Conservation (phyloP, 1,140 invertebrate species). For the Drosophila pandora region DNA sequence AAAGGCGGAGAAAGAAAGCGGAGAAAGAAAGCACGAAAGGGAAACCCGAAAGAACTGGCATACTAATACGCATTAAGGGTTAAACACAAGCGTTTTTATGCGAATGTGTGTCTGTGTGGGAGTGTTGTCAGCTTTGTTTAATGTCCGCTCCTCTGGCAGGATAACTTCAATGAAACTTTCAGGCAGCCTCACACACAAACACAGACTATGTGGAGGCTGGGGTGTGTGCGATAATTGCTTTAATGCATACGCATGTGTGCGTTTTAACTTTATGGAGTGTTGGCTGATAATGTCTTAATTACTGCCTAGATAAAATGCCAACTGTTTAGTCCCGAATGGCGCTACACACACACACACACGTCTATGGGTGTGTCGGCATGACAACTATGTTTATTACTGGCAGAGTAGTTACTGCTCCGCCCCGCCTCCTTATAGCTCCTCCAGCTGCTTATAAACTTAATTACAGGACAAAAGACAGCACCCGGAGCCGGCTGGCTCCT, state of each 20-base stretch:
- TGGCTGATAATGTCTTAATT: slow-evolving; percentile 81
- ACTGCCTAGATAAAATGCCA: slow-evolving; percentile 80
- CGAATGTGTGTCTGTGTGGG: slow-evolving; percentile 18
- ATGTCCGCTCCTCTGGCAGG: slow-evolving; percentile 55
- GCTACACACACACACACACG: not conserved
- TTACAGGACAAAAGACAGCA: slow-evolving; percentile 41
- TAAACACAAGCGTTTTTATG: slow-evolving; percentile 78
- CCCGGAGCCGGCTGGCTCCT: slow-evolving; percentile 48
- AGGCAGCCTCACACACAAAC: not conserved
- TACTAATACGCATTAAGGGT: slow-evolving; percentile 77
- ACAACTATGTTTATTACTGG: slow-evolving; percentile 77
- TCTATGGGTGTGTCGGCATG: slow-evolving; percentile 47
- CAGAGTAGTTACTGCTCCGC: slow-evolving; percentile 40
- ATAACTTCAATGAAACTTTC: slow-evolving; percentile 67
- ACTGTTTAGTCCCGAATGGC: slow-evolving; percentile 59
- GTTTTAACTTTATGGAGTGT: slow-evolving; percentile 81
- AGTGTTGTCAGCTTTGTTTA: slow-evolving; percentile 70
- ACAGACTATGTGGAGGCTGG: not conserved
- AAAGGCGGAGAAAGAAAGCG: slow-evolving; percentile 20
- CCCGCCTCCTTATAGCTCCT: not conserved
- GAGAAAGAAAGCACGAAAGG: slow-evolving; percentile 32
- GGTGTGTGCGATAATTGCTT: slow-evolving; percentile 74
- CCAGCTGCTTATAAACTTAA: slow-evolving; percentile 76
- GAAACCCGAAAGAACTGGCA: slow-evolving; percentile 45
- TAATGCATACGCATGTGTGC: slow-evolving; percentile 79